phyloP scores from a whole-genome alignment of 2,888 invertebrate genomes.

The Trissoscelio sp. region DNA sequence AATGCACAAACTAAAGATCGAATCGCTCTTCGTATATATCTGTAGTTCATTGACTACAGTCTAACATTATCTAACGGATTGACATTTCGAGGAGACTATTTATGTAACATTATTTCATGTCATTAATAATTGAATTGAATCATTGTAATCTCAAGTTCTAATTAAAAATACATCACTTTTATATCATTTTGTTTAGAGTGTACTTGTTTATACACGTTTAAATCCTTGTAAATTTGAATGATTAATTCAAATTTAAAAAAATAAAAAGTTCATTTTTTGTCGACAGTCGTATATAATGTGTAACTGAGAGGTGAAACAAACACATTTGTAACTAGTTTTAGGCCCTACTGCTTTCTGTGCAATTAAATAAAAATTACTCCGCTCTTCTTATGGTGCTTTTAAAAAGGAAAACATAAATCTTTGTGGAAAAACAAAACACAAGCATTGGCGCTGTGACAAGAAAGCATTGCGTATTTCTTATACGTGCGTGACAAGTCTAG shows the following conservation, averaged over 20 bases:
- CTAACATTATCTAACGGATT: constrained; percentile 43
- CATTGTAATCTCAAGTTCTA: too few relatives aligned
- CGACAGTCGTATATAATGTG: too few relatives aligned
- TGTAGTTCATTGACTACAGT: constrained; percentile 49
- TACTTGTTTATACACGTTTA: too few relatives aligned
- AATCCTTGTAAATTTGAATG: neutral
- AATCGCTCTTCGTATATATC: constrained; percentile 40
- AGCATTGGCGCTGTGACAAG: constrained; percentile 66
- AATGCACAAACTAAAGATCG: constrained; percentile 43
- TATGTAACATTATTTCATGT: constrained; percentile 15
- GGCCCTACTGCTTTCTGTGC: too few relatives aligned
- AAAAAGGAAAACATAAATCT: constrained; percentile 63
- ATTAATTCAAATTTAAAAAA: neutral
- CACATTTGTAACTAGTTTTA: too few relatives aligned
- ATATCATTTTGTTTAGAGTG: too few relatives aligned
- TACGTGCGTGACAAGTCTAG: constrained; percentile 66
- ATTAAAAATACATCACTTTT: too few relatives aligned
- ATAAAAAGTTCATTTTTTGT: neutral
- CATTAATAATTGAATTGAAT: constrained; percentile 39
- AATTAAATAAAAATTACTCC: constrained; percentile 48
- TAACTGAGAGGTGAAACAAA: too few relatives aligned
- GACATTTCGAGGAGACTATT: constrained; percentile 52
- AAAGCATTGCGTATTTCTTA: constrained; percentile 64
- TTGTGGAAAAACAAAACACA: constrained; percentile 45
- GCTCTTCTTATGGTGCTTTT: constrained; percentile 44